Percentiles rank a stretch among this genome's conserved stretches.
Evolutionary conservation across 2,113 vertebrate genomes (phyloP).

Genomic region (Canis aureus): DNA sequence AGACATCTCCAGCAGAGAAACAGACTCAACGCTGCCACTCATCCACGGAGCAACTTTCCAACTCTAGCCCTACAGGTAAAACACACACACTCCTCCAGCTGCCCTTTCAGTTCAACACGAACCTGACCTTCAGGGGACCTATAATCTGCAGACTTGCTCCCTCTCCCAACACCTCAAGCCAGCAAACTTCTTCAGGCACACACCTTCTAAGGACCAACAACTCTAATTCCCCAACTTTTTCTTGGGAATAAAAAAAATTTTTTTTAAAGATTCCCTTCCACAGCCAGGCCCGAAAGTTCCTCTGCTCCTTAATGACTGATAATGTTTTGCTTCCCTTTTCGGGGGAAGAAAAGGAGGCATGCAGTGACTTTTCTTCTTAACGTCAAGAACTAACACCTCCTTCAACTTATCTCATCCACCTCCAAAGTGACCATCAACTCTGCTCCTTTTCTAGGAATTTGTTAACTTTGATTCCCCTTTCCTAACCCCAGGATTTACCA

Average conservation of each 20-base stretch:
- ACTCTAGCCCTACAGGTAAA: neutral
- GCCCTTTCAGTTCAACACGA: neutral
- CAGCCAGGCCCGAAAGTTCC: neutral
- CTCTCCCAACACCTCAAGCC: neutral
- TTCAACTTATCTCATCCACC: neutral
- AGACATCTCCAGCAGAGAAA: neutral
- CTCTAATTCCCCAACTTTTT: neutral
- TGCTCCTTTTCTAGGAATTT: neutral
- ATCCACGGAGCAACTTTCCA: fast-evolving
- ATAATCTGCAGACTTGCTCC: fast-evolving
- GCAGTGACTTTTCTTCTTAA: neutral
- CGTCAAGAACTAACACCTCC: neutral
- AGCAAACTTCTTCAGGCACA: neutral
- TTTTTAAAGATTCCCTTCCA: neutral
- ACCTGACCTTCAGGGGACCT: neutral
- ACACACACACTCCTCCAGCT: neutral
- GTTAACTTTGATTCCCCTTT: neutral
- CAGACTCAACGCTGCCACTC: neutral
- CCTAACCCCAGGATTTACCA: neutral
- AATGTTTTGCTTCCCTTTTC: neutral
- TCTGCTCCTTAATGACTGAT: neutral
- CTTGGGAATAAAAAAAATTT: neutral
- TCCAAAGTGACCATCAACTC: neutral
- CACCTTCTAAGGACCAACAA: neutral
- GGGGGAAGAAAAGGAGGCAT: fast-evolving